Evolutionary conservation across 2,888 invertebrate genomes (phyloP).

Genomic region (Mechanitis messenoides): DNA sequence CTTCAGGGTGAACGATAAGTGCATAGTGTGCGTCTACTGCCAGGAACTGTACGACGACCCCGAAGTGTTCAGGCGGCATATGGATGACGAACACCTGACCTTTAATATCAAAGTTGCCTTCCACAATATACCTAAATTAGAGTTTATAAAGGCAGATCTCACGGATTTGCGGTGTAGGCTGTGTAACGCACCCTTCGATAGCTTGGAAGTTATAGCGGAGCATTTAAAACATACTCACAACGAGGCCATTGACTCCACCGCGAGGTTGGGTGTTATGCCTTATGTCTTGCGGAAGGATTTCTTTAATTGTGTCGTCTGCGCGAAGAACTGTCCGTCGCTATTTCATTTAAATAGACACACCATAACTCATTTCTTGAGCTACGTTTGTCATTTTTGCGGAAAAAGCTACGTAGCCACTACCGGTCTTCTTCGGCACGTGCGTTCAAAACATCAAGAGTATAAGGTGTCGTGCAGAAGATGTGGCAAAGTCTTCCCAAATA

Average conservation of each 20-base stretch:
- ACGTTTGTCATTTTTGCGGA: conserved; percentile 64
- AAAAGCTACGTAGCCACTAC: conserved; percentile 62
- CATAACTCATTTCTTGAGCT: conserved; percentile 60
- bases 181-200: conserved; percentile 40
- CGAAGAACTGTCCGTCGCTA: conserved; percentile 53
- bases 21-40: conserved; percentile 67
- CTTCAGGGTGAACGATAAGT: conserved; percentile 65
- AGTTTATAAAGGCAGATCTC: conserved; percentile 62
- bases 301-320: conserved; percentile 56
- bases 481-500: conserved; percentile 56
- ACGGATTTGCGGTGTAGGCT: conserved; percentile 53
- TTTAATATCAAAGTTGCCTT: conserved; percentile 58
- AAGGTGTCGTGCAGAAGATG: conserved; percentile 58
- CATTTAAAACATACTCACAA: conserved; percentile 47
- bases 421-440: conserved; percentile 53
- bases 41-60: conserved; percentile 61
- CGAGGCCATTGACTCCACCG: conserved; percentile 40
- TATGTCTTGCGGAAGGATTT: conserved; percentile 51
- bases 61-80: conserved; percentile 51
- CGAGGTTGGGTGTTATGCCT: conserved; percentile 61
- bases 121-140: conserved; percentile 57
- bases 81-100: conserved; percentile 54
- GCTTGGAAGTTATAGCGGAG: conserved; percentile 44
- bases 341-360: conserved; percentile 63
- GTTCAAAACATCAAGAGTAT: conserved; percentile 61